Base-by-base conservation (phyloP, 53 echinoderm and acorn worm species). In the Zoroaster sp. region DNA sequence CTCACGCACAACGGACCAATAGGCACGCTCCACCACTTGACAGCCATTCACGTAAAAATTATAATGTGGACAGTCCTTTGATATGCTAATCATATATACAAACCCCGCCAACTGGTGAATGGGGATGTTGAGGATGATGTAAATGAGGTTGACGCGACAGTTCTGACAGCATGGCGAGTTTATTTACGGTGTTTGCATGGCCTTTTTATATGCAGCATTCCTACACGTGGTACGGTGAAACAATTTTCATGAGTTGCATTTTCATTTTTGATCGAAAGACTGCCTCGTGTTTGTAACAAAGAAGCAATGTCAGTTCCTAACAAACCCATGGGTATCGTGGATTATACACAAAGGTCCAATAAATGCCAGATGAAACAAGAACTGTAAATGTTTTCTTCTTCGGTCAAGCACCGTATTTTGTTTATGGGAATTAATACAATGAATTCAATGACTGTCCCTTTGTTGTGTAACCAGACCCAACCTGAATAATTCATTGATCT, bases 1-100 rank as follows among this genome's bases (percentile, higher is more conserved):
- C 78, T 59, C 55, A 35, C 78, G 39, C 78, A 78, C 37, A 17
- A 20, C 55, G 0, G 37, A 39, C 78, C 78, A 78, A 78, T 78
- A 53, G 54, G 21, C 35, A n/a, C 78, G 5, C 55, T 78, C 23
- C 78, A 78, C 23, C 78, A 23, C 78, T 78, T 78, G 78, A 78
- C 78, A 78, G 78, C 78, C 78, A 78, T 78, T 78, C 78, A 78
- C 33, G 14, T 35, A 17, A 36, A 31, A 76, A 46, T 41, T 9
- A 25, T 28, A 41, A 74, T 41, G 21, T 15, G 12, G 31, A 34
- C 15, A 5, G 5, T 78, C 33, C 54, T 55, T 59, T 59, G 78
- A 78, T 78, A 78, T 78, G 78, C 55, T 78, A 78, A 78, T 78
- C 78, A 32, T 78, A 78, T 78, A 54, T 78, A 55, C 54, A 54